Conservation (phyloP, 2,888 invertebrate species). For the Ectemnius cavifrons region DNA sequence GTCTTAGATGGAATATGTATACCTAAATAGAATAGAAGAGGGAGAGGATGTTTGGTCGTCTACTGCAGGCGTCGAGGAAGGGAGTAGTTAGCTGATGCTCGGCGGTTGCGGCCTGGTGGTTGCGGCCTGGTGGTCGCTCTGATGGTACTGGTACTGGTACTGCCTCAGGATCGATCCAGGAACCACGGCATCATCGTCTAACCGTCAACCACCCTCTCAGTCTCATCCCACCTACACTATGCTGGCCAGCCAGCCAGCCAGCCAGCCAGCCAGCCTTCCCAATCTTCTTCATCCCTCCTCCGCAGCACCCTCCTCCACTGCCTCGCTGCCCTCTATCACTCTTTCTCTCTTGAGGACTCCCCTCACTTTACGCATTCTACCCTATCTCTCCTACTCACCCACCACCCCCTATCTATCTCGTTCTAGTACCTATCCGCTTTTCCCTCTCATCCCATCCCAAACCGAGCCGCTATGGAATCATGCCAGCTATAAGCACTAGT, state of each 20-base stretch:
- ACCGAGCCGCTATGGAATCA: too few species aligned
- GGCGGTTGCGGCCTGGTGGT: conserved; percentile 56
- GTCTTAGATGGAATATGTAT: too few species aligned
- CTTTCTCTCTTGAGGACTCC: conserved; percentile 28
- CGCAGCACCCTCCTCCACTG: background rate
- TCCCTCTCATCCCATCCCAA: conserved; percentile 8
- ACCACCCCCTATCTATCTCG: background rate
- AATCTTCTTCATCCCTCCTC: background rate
- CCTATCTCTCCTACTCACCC: conserved; percentile 5
- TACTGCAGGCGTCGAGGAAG: too few species aligned
- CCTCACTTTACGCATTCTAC: conserved; percentile 14
- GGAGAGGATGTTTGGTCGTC: too few species aligned
- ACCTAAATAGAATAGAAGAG: too few species aligned
- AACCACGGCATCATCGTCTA: conserved; percentile 68
- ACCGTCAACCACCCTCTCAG: conserved; percentile 61
- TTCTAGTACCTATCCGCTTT: background rate
- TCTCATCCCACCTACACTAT: conserved; percentile 8
- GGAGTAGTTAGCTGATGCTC: conserved; percentile 62
- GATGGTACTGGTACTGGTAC: background rate
- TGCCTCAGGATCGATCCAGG: conserved; percentile 68
- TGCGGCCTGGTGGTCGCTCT: conserved; percentile 25
- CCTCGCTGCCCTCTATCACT: background rate
- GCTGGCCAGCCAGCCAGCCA: background rate
- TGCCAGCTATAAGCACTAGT: too few species aligned
- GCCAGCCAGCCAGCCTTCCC: background rate